Base-by-base conservation (phyloP, 1,140 invertebrate species). In the Planococcus citri region DNA sequence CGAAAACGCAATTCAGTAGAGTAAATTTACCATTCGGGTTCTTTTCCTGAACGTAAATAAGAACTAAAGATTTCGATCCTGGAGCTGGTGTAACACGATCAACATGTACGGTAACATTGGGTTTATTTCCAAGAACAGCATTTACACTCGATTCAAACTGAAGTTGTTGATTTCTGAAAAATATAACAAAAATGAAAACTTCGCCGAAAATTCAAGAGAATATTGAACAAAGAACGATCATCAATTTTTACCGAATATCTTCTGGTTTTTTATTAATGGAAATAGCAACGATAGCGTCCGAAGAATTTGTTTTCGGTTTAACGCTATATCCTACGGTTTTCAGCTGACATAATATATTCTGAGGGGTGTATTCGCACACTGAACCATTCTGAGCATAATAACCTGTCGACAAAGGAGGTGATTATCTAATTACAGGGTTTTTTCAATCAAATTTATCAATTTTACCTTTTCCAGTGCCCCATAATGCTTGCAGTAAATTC, bases 401-500 rank as follows among this genome's bases (percentile, higher is more conserved):
- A 2, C 89, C 86, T 80, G 87, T 70, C 70, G 41, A 29, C 61
- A 69, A 64, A n/a, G n/a, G n/a, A n/a, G n/a, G n/a, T n/a, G n/a
- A n/a, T n/a, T n/a, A 70, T n/a, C 41, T 10, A 22, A 27, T 51
- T 69, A n/a, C n/a, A n/a, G n/a, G 70, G n/a, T 70, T 8, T 27
- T 38, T n/a, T 22, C 9, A 57, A 38, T 6, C 29, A 2, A 38
- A 33, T 14, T 4, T 17, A 51, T 22, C 9, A 1, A 21, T 12
- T n/a, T 57, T 69, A 79, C 82, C 85, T 79, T 86, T 85, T 74
- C 91, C 91, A 69, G 83, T 85, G 1, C 95, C 95, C 94, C 94
- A 97, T 73, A 89, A 87, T 0, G 94, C 92, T 79, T 96, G 94
- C 51, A 98, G 79, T 70, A 94, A 86, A 77, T 97, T 98, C 89